A percentile compares a stretch with the other conserved stretches of the same genome.
Conservation (phyloP, 1,140 invertebrate species). For the Tetranychus cinnabarinus region DNA sequence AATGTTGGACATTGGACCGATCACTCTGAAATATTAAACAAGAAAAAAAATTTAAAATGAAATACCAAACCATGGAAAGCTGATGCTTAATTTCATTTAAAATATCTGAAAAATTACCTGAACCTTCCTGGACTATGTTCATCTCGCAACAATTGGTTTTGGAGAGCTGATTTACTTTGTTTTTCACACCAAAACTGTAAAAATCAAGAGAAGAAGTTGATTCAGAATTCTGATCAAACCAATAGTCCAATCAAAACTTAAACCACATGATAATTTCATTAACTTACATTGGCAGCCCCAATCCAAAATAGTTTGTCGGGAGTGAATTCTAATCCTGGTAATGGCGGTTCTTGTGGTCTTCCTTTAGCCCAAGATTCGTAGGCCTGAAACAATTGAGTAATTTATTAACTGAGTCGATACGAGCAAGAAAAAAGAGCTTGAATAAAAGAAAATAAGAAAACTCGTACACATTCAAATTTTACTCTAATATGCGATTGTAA, state of each 20-base stretch:
- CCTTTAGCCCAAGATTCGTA: not conserved
- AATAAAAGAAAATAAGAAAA: no score
- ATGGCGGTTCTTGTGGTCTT: not conserved
- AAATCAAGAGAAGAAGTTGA: not conserved
- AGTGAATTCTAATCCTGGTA: slow-evolving; percentile 14
- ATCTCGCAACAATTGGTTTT: not conserved
- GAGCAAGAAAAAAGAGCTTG: not conserved
- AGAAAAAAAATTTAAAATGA: not conserved
- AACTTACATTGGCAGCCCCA: slow-evolving; percentile 33
- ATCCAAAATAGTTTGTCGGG: slow-evolving; percentile 69
- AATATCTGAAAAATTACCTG: not conserved
- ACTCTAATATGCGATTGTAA: not conserved
- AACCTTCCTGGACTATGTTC: not conserved
- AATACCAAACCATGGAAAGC: no score
- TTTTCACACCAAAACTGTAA: slow-evolving; percentile 1
- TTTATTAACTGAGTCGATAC: not conserved
- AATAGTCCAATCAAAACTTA: not conserved
- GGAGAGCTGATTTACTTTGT: not conserved
- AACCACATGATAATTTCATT: not conserved
- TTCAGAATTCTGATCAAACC: not conserved
- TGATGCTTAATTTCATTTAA: no score
- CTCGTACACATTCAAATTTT: no score
- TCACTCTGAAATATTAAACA: slow-evolving; percentile 28
- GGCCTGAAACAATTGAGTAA: not conserved
- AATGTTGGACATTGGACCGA: slow-evolving; percentile 70